phyloP scores from a whole-genome alignment of 2,888 invertebrate species.

The Acanthoscelides obtectus region DNA sequence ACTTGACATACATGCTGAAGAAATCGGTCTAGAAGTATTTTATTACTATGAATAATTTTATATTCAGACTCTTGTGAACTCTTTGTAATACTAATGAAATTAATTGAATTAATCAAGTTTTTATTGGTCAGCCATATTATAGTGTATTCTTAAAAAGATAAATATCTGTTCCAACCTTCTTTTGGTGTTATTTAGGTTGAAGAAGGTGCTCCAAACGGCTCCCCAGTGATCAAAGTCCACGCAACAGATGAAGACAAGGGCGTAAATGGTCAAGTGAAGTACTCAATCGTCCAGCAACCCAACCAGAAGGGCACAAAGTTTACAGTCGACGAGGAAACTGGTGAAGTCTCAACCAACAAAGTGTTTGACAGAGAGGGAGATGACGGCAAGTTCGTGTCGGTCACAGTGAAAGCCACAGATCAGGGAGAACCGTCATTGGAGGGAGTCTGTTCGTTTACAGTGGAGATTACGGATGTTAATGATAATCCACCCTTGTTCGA shows the following conservation, averaged over 20 bases:
- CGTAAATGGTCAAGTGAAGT: conserved; percentile 91
- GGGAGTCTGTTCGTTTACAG: conserved; percentile 97
- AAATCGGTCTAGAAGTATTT: too few species aligned
- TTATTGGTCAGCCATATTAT: too few species aligned
- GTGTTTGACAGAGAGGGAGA: conserved; percentile 96
- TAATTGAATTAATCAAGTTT: too few species aligned
- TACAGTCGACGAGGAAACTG: conserved; percentile 91
- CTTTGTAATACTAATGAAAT: too few species aligned
- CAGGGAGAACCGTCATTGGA: conserved; percentile 97
- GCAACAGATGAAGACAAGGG: conserved; percentile 96
- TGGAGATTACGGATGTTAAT: conserved; percentile 96
- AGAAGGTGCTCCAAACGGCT: conserved; percentile 91
- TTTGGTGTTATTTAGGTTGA: conserved; percentile 58
- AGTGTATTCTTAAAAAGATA: too few species aligned
- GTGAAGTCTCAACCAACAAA: conserved; percentile 91
- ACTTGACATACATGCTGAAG: too few species aligned
- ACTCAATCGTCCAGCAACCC: conserved; percentile 94
- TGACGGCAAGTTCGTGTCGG: conserved; percentile 92
- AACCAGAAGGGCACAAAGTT: conserved; percentile 94
- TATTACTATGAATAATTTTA: too few species aligned
- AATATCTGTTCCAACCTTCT: too few species aligned
- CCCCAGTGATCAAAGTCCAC: conserved; percentile 86
- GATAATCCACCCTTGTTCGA: conserved; percentile 95
- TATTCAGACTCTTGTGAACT: too few species aligned
- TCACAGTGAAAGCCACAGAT: conserved; percentile 97